Conservation (phyloP, 2,113 vertebrate genomes). For the Melanocharis versteri region DNA sequence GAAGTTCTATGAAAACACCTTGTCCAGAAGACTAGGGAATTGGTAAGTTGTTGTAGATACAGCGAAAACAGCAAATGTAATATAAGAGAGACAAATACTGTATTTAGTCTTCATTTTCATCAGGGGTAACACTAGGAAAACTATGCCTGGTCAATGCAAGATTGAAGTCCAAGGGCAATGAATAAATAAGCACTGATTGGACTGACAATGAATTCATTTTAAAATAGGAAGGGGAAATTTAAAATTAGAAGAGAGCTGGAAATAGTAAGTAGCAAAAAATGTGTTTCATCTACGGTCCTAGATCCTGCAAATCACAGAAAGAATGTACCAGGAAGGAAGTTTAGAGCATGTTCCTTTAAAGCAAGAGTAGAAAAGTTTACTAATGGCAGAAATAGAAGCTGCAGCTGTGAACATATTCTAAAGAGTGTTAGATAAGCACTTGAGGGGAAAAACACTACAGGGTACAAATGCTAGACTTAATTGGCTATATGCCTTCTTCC, state of each 20-base stretch:
- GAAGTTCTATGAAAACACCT: neutral
- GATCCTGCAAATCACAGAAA: neutral
- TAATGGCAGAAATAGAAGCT: conserved; percentile 56
- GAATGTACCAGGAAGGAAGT: conserved; percentile 28
- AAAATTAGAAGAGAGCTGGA: neutral
- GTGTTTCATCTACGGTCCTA: neutral
- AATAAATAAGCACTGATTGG: neutral
- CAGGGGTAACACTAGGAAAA: neutral
- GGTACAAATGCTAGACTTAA: conserved; percentile 64
- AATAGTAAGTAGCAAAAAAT: neutral
- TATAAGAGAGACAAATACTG: neutral
- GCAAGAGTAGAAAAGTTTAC: conserved; percentile 33
- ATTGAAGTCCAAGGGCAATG: neutral
- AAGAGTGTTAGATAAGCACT: conserved; percentile 64
- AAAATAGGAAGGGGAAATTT: neutral
- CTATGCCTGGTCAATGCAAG: neutral
- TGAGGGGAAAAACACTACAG: conserved; percentile 60
- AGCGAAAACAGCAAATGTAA: neutral
- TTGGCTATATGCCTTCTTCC: conserved; percentile 46
- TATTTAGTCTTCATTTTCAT: neutral
- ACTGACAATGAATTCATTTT: neutral
- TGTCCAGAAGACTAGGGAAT: neutral
- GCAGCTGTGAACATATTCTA: conserved; percentile 61
- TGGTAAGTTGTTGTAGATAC: neutral
- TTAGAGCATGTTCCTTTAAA: conserved; percentile 36